A percentile compares a stretch with the other conserved stretches of the same genome.
phyloP scores from a whole-genome alignment of 2,113 vertebrate species.

The Erythrolamprus reginae region DNA sequence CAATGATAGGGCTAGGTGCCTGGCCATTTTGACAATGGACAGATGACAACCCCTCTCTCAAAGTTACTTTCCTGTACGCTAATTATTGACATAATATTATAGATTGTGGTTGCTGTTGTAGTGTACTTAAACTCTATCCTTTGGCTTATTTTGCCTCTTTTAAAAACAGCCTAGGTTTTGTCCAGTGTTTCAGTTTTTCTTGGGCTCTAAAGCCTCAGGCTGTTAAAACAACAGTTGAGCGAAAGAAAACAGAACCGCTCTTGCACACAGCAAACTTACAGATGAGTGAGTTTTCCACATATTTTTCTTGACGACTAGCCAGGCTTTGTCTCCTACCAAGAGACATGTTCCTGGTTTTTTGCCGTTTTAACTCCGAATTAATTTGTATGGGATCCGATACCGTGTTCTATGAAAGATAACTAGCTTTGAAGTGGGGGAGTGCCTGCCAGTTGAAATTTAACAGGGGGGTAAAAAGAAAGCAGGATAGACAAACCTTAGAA shows the following conservation, averaged over 20 bases:
- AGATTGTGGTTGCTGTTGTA: not conserved
- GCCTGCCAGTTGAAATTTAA: constrained; percentile 60
- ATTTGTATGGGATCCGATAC: not conserved
- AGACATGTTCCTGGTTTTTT: constrained; percentile 65
- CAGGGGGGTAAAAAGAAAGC: constrained; percentile 50
- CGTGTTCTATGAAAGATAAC: constrained; percentile 59
- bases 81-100: not conserved
- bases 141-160: not conserved
- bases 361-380: constrained; percentile 58
- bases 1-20: not conserved
- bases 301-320: constrained; percentile 63
- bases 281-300: constrained; percentile 39
- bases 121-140: not conserved
- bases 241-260: constrained; percentile 6
- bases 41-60: not conserved
- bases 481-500: constrained; percentile 56
- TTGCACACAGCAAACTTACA: constrained; percentile 4
- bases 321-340: constrained; percentile 58
- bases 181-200: constrained; percentile 8
- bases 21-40: not conserved
- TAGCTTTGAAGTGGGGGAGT: constrained; percentile 37
- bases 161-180: not conserved
- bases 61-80: not conserved
- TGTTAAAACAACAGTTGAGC: constrained; percentile 2
- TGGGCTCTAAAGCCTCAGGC: not conserved